A percentile compares a stretch with the other conserved stretches of the same genome.
phyloP scores from a whole-genome alignment of 92 coral and sea anemone genomes.

The Palythoa caribaeorum region DNA sequence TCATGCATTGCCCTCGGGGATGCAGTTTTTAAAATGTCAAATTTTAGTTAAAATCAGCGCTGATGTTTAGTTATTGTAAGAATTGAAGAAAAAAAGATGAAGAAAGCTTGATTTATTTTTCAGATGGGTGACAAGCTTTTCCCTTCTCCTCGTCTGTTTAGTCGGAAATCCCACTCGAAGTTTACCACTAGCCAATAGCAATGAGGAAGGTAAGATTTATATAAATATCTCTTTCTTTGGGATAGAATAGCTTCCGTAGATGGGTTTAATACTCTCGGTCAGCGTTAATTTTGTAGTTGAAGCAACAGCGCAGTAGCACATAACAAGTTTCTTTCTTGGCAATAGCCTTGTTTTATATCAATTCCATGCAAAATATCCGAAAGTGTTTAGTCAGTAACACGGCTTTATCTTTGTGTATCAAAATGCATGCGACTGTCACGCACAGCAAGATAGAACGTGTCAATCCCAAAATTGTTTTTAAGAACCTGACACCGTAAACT shows the following conservation, averaged over 20 bases:
- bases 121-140: slow-evolving; percentile 18
- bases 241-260: too few species aligned
- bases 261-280: not conserved
- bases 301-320: not conserved
- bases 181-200: slow-evolving; percentile 12
- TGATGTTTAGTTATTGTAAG: not conserved
- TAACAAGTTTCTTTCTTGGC: not conserved
- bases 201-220: not conserved
- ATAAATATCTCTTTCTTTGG: not conserved
- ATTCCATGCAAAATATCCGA: too few species aligned
- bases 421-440: too few species aligned
- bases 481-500: too few species aligned
- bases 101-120: not conserved
- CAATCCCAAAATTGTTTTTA: too few species aligned
- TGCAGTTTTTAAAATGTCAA: not conserved
- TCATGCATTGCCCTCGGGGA: not conserved
- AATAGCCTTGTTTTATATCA: not conserved
- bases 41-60: not conserved
- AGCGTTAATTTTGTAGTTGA: not conserved
- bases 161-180: not conserved
- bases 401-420: too few species aligned
- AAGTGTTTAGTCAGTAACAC: too few species aligned
- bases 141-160: slow-evolving; percentile 1
- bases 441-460: too few species aligned
- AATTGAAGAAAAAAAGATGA: not conserved